Evolutionary conservation across 2,113 vertebrate genomes (phyloP), one percentile per base, ranked within the genome.

Genomic region (Pangasianodon gigas): DNA sequence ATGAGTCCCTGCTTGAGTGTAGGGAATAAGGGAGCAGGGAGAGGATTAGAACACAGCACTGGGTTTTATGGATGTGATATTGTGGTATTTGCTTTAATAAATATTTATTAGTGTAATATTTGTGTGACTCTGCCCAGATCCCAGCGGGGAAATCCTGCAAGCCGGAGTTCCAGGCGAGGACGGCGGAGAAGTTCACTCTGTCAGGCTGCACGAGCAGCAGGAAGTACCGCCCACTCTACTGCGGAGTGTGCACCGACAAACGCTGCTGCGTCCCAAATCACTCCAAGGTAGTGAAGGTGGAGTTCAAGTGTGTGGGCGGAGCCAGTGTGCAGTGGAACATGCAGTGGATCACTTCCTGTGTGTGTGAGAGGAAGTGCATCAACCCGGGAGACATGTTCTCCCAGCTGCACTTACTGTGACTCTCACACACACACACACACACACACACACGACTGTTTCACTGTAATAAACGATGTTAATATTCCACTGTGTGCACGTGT

Each of bases 341-440:
- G 97, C 97, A 98, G 94, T 99, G 97, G 98, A 96, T 99, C 91
- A 98, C 94, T 0, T 99, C 98, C 0, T 99, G 98, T 1, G 96
- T 98, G 81, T 99, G 98, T 89, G 97, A 98, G 92, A 97, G 94
- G 94, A 95, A 94, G 32, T 99, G 98, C 91, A 95, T 80, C 65
- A 94, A 97, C 85, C 96, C 97, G 0, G 96, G 94, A 51, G 97
- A 99, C 91, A 93, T 97, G 92, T 99, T 99, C 94, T 96, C 98
- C 41, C 97, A 98, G 65, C 96, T 99, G 65, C 95, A 92, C 88
- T 92, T 98, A 81, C 94, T 98, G 51, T 98, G 95, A 87, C 65
- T 11, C 21, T 32, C 14, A 11, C 14, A n/a, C 32, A 32, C 67
- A 14, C 29, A 32, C 29, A 32, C 37, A 19, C 74, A 46, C 19